Base-by-base conservation (phyloP, 2,888 invertebrate genomes). In the Drosophila borborema region DNA sequence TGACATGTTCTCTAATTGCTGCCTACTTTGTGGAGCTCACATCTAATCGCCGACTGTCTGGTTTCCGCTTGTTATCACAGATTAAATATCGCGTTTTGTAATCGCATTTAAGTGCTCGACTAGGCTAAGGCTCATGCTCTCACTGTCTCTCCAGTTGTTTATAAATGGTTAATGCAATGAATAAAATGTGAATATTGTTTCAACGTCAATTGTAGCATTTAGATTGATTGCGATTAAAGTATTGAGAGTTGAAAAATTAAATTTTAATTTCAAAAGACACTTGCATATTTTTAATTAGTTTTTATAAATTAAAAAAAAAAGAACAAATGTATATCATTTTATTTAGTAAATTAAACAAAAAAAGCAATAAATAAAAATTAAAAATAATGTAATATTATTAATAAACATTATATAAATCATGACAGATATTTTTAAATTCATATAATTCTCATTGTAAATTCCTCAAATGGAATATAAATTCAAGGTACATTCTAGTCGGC, bases 11-110 rank as follows among this genome's bases (percentile, higher is more conserved):
- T 20, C 58, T 45, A 53, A 64, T 38, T 71, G 48, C 16, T n/a
- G 45, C n/a, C 43, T 60, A 53, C 60, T 43, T 72, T 64, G 7
- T 12, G 62, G 40, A 31, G 46, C 54, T 43, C 9, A 40, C 31
- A 54, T 12, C 54, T 58, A 76, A 77, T 83, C 64, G 45, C 12
- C 40, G 18, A 20, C 31, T 36, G 40, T 12, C 51, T 61, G 54
- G 23, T 55, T 53, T n/a, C 9, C 46, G n/a, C 43, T 41, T 38
- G 45, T 80, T 84, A 87, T 89, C 78, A 41, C 3, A 54, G 58
- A 72, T 81, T 64, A 59, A 55, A 56, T 49, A 64, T 61, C 41
- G 5, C 28, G 49, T 45, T 61, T 46, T 62, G 68, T 54, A 80
- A 80, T 80, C 69, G 43, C 51, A 51, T 56, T 69, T 36, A 59